phyloP scores from a whole-genome alignment of 2,797 vertebrate genomes.

The Schizopygopsis pylzovi region DNA sequence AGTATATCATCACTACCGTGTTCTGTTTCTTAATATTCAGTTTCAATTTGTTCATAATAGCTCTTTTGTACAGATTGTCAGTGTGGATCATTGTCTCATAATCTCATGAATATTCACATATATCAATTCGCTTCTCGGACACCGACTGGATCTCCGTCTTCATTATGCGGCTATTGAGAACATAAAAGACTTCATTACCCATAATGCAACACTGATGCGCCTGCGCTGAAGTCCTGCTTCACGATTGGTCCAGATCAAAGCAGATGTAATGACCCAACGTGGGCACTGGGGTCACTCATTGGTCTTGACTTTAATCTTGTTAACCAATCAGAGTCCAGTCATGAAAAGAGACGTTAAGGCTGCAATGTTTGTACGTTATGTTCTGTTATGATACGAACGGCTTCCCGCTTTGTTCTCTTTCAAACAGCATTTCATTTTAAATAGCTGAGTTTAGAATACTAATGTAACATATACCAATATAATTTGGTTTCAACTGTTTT shows the following conservation, averaged over 20 bases:
- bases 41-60: background rate
- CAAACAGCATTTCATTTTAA: background rate
- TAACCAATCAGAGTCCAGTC: conserved; percentile 46
- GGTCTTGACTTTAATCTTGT: background rate
- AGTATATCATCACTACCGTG: background rate
- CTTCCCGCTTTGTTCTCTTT: background rate
- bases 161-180: background rate
- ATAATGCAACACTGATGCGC: conserved; percentile 13
- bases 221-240: background rate
- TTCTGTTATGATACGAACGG: background rate
- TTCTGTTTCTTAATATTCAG: background rate
- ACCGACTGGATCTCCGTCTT: background rate
- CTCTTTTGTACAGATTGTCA: background rate
- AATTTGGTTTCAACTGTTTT: background rate
- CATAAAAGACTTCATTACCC: conserved; percentile 52
- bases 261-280: conserved; percentile 57
- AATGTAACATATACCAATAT: background rate
- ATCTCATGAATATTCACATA: conserved; percentile 8
- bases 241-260: conserved; percentile 41
- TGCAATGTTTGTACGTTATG: conserved; percentile 36
- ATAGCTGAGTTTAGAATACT: background rate
- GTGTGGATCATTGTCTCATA: background rate
- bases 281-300: conserved; percentile 48
- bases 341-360: conserved; percentile 54
- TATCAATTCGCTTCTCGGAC: background rate